Percentiles rank a stretch among this genome's conserved stretches.
Evolutionary conservation across 1,140 invertebrate species (phyloP).

Genomic region (Eurosta solidaginis): DNA sequence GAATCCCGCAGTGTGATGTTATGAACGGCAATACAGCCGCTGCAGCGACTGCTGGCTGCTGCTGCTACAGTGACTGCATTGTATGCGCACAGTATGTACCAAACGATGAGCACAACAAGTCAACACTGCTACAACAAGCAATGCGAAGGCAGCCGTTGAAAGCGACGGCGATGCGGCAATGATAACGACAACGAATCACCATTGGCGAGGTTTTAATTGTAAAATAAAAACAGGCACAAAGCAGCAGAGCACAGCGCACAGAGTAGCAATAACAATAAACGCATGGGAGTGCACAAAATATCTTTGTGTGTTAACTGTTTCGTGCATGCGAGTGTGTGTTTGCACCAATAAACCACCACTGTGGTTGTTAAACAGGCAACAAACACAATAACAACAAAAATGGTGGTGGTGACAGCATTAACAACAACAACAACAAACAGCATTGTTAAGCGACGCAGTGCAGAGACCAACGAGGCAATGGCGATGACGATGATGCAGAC

Average conservation of each 20-base stretch:
- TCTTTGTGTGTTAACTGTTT: constrained; percentile 36
- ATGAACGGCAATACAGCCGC: constrained; percentile 35
- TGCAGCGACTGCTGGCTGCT: neutral
- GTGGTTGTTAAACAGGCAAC: neutral
- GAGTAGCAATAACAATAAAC: constrained; percentile 36
- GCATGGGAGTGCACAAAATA: constrained; percentile 52
- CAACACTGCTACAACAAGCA: neutral
- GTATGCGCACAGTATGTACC: constrained; percentile 4
- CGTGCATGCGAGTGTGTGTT: neutral
- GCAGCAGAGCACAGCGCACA: constrained; percentile 25
- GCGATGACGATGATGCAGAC: no score
- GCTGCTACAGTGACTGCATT: neutral
- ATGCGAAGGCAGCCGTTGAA: neutral
- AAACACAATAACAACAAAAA: neutral
- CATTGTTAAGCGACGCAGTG: no score
- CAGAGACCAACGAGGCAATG: neutral
- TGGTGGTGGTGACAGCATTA: neutral
- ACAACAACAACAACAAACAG: neutral
- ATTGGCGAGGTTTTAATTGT: constrained; percentile 32
- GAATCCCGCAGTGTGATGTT: constrained; percentile 45
- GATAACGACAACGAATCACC: constrained; percentile 18
- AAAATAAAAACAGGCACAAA: neutral
- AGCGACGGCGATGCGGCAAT: neutral
- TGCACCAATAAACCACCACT: neutral
- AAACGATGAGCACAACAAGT: neutral